Evolutionary conservation across 1,140 invertebrate species (phyloP), one percentile per base, ranked within the genome.

Genomic region (Polypedilum pembai): DNA sequence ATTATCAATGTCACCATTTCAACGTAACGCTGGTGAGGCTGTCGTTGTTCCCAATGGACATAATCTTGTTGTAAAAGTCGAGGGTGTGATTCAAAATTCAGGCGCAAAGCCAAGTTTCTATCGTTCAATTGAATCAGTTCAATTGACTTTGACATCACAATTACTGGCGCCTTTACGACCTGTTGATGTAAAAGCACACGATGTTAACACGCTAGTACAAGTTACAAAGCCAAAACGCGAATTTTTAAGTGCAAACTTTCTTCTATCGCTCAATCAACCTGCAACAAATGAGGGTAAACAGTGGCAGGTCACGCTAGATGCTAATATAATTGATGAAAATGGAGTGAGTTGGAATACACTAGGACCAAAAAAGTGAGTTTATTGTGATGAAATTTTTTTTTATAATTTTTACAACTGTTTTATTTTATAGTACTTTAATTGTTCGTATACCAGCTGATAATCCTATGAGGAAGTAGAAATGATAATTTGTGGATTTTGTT

Each of bases 1-100:
- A 84, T 81, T 96, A 72, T 92, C 92, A 1, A 88, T 96, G 8
- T 91, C 90, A 40, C 94, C 94, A 0, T 92, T 94, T 80, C 92
- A 93, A 0, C 83, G 91, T 76, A 87, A 88, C 40, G 84, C 88
- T 73, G 90, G 90, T 0, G 92, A 94, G 78, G 90, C 90, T 0
- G 88, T 94, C 7, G 87, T 88, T 40, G 88, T 94, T 3, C 88
- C 90, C 41, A 87, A 88, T 33, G 91, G 92, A 63, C 91, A 90
- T 73, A 91, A 93, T 77, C 82, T 95, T 15, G 91, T 92, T 0
- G 86, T 95, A 0, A 94, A 94, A 84, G 92, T 95, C 1, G 94
- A 95, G 82, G 94, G 93, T 1, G 91, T 95, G 3, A 87, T 95
- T 73, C 88, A 92, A 78, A 91, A 94, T 75, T 79, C 80, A 65